Conservation (phyloP, 2,888 invertebrate genomes). For the Nymphalis urticae region DNA sequence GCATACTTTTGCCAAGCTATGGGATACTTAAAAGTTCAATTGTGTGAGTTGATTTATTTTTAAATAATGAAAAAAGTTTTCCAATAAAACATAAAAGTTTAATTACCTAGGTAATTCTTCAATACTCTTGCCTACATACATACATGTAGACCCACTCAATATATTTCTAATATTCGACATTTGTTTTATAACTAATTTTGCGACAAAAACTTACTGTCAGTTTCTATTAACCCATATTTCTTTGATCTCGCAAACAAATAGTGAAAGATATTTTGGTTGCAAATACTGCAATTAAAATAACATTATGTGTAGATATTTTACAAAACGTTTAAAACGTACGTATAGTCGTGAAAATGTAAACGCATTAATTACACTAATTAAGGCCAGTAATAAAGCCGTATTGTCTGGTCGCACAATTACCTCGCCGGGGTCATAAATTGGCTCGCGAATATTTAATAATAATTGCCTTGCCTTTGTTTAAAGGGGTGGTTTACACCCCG, state of each 20-base stretch:
- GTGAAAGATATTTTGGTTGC: background rate
- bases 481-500: constrained; percentile 52
- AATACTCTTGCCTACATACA: too few relatives aligned
- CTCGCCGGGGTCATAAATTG: constrained; percentile 52
- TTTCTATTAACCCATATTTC: too few relatives aligned
- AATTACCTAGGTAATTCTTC: too few relatives aligned
- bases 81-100: too few relatives aligned
- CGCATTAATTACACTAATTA: constrained; percentile 56
- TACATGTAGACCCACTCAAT: too few relatives aligned
- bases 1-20: too few relatives aligned
- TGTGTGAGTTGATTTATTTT: too few relatives aligned
- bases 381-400: constrained; percentile 50
- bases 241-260: too few relatives aligned
- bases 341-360: constrained; percentile 41
- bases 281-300: constrained; percentile 35
- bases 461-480: constrained; percentile 79
- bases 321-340: constrained; percentile 31
- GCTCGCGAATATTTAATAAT: constrained; percentile 63
- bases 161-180: too few relatives aligned
- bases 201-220: background rate
- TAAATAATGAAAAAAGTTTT: too few relatives aligned
- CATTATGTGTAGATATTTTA: constrained; percentile 10
- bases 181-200: too few relatives aligned
- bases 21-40: background rate
- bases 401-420: constrained; percentile 62